These are phyloP conservation scores for Trachymyrmex cornetzi DNA, from an alignment of 1,140 invertebrate species.

Conservation along the genomic window DNA sequence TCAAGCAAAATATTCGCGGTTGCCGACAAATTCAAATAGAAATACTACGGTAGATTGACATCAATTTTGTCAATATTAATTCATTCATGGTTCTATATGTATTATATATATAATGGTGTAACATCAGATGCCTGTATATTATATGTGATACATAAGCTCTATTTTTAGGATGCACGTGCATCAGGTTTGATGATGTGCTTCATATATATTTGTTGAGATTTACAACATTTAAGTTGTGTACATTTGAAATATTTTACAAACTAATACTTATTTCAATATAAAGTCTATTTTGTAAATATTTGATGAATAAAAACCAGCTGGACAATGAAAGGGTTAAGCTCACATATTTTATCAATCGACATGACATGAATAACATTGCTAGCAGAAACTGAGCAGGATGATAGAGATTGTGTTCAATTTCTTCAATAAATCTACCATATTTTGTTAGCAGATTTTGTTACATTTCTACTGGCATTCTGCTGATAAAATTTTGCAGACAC, in stretches of 20 bases:
- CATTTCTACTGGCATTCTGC: neutral
- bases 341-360: neutral
- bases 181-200: neutral
- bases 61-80: slow-evolving; percentile 10
- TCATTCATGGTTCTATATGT: neutral
- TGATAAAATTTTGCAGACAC: neutral
- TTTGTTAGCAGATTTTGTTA: neutral
- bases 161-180: neutral
- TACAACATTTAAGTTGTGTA: neutral
- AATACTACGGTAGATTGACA: neutral
- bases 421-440: neutral
- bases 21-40: neutral
- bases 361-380: neutral
- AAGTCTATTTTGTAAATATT: neutral
- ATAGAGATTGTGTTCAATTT: neutral
- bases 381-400: neutral
- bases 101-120: neutral
- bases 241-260: neutral
- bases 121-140: neutral
- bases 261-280: neutral
- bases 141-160: neutral
- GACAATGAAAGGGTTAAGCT: neutral
- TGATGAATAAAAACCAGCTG: neutral
- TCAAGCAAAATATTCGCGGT: neutral
- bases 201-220: neutral